Evolutionary conservation across 2,888 invertebrate genomes (phyloP), one percentile per base, ranked within the genome.

Genomic region (Campaea margaritaria): DNA sequence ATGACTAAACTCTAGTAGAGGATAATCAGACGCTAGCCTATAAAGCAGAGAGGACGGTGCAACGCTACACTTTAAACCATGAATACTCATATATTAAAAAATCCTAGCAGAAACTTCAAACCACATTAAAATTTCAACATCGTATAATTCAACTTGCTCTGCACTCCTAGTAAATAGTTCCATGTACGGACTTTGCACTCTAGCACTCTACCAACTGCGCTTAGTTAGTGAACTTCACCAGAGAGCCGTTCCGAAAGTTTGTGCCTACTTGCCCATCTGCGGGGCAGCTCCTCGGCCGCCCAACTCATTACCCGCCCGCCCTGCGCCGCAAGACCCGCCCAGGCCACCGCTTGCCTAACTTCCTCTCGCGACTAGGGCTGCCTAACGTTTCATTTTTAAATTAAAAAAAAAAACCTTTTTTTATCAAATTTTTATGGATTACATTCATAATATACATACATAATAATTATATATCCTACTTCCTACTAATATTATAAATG

Each of bases 281-380:
- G 39, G 14, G 39, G 46, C 34, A 61, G 46, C 52, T 68, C 49
- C 52, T 75, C 67, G 46, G 68, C 75, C 76, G 74, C 78, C 78
- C 78, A 77, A 82, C 85, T 89, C 89, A 87, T 89, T 89, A 89
- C 84, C 68, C 78, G 78, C 73, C 75, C 75, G 76, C 73, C 74
- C 72, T 71, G 76, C 67, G 74, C 87, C 89, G 67, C 85, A 89
- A 89, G 89, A 85, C 86, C 87, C 86, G 87, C 87, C 87, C 86
- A 72, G 74, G 69, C 71, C 72, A 70, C 79, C 82, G 75, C 78
- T 76, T 75, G 76, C 77, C 83, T 81, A 86, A 86, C 87, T 86
- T 86, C 76, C 72, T 69, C 66, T 53, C 43, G 54, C 39, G 57
- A 7, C 42, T 61, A 81, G 80, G 80, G 80, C 45, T 75, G 75